Base-by-base conservation (phyloP, 2,797 vertebrate species). In the Pseudochirops corinnae region DNA sequence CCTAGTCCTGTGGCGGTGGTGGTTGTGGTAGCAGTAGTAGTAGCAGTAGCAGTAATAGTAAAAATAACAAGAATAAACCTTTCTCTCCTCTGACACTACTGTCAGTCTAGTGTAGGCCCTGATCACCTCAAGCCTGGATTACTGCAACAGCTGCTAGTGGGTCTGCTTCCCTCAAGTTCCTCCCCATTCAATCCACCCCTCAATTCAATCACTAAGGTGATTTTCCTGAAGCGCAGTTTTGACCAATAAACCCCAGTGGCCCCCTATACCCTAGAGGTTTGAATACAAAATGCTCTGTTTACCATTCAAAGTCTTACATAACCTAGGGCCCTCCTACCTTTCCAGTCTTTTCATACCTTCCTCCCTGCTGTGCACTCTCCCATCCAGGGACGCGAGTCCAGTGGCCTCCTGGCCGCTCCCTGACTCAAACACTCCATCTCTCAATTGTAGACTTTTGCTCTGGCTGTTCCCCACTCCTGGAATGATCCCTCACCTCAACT, bases 301-400 rank as follows among this genome's bases (percentile, higher is more conserved):
- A 33, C 5, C 33, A n/a, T 67, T n/a, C 33, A 16, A 16, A 67
- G 33, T 67, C 62, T 33, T 67, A n/a, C 58, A 5, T 67, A n/a
- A 5, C 0, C 5, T 1, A 6, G 33, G 0, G 33, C 4, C 33
- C 33, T n/a, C 14, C 14, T 1, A 18, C 33, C 62, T 67, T n/a
- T 67, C 13, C 33, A n/a, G 33, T 1, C 62, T 67, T 5, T 7
- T n/a, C 16, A n/a, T n/a, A 18, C 33, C 13, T 18, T 18, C 13
- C 60, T 62, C 29, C 28, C 11, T 62, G 60, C 60, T 33, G 24
- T 0, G 31, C 12, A 62, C 31, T 62, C 24, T 33, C 4, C 3
- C 33, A 62, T 13, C 60, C 31, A 62, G 29, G 14, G 60, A 33
- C 60, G 33, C 1, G 3, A 29, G 4, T 33, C 11, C 58, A 60